Base-by-base conservation (phyloP, 2,888 invertebrate genomes). In the Mesorhabditis sp. region DNA sequence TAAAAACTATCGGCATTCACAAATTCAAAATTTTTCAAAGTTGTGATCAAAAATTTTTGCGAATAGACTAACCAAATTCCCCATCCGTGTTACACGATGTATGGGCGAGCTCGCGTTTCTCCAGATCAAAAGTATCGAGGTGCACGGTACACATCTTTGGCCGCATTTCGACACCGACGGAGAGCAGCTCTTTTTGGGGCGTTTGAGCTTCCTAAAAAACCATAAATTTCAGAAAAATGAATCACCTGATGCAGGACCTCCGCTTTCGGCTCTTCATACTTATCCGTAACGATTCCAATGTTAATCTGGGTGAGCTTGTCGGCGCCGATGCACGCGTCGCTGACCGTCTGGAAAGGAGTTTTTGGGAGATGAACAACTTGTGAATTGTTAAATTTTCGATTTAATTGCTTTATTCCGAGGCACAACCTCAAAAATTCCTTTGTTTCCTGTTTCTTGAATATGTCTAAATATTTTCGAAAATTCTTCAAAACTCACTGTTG, bases 21-120 rank as follows among this genome's bases (percentile, higher is more conserved):
- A n/a, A 50, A 50, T 50, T n/a, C 58, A 50, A 50, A 50, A n/a
- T 50, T 10, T 50, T 50, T 50, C 58, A 50, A 50, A 50, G 58
- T 10, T 50, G 7, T 50, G 10, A 50, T 13, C 7, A 50, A 50
- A n/a, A 50, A 13, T 50, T 50, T 50, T 50, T 13, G 1, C 58
- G 7, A 50, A n/a, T 10, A 50, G n/a, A 50, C 58, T n/a, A 10
- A 50, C 58, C 58, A 50, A 50, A 50, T 13, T 50, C 58, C n/a
- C 58, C 58, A 10, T 50, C 58, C 7, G 58, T 50, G n/a, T 50
- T 50, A n/a, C 58, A 50, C 58, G 58, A 50, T 10, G 58, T 50
- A n/a, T 50, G 58, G 10, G 58, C 58, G 1, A 50, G 58, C 7
- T 13, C 10, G 7, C 10, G 58, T n/a, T 50, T 50, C 58, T 50